Conservation (phyloP, 1,140 invertebrate genomes). For the Bombus ignitus region DNA sequence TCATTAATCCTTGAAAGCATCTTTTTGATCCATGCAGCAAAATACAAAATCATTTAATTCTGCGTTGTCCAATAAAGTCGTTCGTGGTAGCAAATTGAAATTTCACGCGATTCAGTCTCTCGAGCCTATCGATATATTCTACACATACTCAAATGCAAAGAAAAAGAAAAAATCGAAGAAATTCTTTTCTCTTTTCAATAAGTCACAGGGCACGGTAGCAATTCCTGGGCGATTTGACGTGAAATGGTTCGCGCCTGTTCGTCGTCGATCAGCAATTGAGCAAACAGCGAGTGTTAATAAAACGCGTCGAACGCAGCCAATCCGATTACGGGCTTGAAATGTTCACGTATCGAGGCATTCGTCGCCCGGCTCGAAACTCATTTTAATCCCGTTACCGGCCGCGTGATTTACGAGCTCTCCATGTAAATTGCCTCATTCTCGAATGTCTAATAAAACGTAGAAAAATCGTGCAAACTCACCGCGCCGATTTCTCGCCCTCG, state of each 20-base stretch:
- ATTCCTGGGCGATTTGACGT: neutral
- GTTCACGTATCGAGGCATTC: constrained; percentile 18
- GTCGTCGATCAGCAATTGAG: constrained; percentile 12
- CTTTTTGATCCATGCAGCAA: neutral
- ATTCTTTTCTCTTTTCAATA: too few species aligned
- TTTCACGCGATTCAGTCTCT: neutral
- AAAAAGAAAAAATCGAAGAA: neutral
- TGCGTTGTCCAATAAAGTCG: neutral
- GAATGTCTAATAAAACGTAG: constrained; percentile 28
- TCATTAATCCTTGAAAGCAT: too few species aligned
- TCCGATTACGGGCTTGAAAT: constrained; percentile 34
- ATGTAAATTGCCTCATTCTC: constrained; percentile 22
- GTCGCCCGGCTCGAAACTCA: constrained; percentile 26
- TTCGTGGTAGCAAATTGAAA: neutral
- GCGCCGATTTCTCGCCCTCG: constrained; percentile 75
- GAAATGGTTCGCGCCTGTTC: constrained; percentile 24
- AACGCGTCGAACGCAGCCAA: constrained; percentile 31
- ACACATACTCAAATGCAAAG: neutral
- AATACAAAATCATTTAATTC: neutral
- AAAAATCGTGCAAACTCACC: constrained; percentile 74
- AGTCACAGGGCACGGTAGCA: neutral
- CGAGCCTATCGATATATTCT: neutral
- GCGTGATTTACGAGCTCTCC: constrained; percentile 37
- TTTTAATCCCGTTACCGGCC: constrained; percentile 37
- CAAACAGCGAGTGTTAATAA: constrained; percentile 35